Conservation (phyloP, 2,797 vertebrate genomes). For the Agapornis canus region DNA sequence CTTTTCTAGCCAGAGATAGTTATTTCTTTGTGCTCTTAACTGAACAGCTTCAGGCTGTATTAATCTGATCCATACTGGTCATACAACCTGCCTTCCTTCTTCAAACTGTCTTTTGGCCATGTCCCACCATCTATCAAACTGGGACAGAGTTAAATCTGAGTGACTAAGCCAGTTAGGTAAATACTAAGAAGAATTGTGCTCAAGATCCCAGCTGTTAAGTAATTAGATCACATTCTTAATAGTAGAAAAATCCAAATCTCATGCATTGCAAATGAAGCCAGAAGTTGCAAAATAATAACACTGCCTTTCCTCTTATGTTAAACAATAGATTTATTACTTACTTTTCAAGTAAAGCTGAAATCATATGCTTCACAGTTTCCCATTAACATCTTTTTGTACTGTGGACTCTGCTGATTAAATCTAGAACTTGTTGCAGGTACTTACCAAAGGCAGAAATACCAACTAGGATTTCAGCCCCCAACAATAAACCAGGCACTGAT, state of each 20-base stretch:
- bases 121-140: neutral
- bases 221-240: neutral
- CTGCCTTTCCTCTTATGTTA: neutral
- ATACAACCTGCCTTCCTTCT: neutral
- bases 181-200: neutral
- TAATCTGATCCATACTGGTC: neutral
- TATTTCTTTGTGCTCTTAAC: neutral
- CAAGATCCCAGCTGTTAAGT: neutral
- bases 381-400: neutral
- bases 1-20: neutral
- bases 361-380: neutral
- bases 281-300: neutral
- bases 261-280: neutral
- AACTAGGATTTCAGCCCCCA: neutral
- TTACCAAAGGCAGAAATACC: neutral
- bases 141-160: slow-evolving; percentile 5
- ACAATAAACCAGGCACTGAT: neutral
- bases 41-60: neutral
- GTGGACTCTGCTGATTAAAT: neutral
- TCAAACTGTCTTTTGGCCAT: neutral
- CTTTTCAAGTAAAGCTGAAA: neutral
- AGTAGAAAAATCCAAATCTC: neutral
- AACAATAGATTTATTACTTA: neutral
- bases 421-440: neutral
- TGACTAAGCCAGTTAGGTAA: neutral